Evolutionary conservation across 2,888 invertebrate species (phyloP).

Genomic region (Callimorpha dominula): DNA sequence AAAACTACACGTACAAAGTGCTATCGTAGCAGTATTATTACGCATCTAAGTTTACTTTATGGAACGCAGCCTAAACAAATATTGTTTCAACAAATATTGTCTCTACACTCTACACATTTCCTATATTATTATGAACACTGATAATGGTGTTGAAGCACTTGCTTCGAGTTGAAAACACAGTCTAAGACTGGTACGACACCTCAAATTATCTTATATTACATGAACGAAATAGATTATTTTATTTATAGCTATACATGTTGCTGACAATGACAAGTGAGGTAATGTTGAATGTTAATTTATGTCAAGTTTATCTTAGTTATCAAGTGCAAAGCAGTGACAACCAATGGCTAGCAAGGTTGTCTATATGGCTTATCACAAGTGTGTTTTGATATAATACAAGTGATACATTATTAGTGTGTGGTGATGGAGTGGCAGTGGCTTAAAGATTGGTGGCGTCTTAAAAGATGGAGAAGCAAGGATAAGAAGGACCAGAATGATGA

Average conservation of each 20-base stretch:
- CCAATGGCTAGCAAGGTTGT: slow-evolving; percentile 75
- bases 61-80: slow-evolving; percentile 32
- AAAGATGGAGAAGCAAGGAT: slow-evolving; percentile 88
- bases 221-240: slow-evolving; percentile 57
- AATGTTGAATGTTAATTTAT: slow-evolving; percentile 76
- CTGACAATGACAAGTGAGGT: slow-evolving; percentile 82
- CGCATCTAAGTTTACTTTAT: slow-evolving; percentile 21
- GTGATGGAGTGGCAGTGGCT: slow-evolving; percentile 93
- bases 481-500: slow-evolving; percentile 86
- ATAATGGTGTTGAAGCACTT: slow-evolving; percentile 34
- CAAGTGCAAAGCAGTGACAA: slow-evolving; percentile 64
- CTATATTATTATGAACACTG: slow-evolving; percentile 29
- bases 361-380: slow-evolving; percentile 63
- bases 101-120: slow-evolving; percentile 29
- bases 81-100: slow-evolving; percentile 41
- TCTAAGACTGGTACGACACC: slow-evolving; percentile 27
- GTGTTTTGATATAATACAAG: slow-evolving; percentile 63
- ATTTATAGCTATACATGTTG: slow-evolving; percentile 69
- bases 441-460: slow-evolving; percentile 93
- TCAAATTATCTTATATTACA: slow-evolving; percentile 42
- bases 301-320: slow-evolving; percentile 82
- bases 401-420: slow-evolving; percentile 62
- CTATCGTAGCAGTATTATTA: slow-evolving; percentile 19
- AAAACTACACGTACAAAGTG: slow-evolving; percentile 32
- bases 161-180: slow-evolving; percentile 28